Percentiles rank a stretch among this genome's conserved stretches.
These are phyloP conservation scores for Nothocercus julius DNA, from an alignment of 2,113 vertebrate species.

Conservation along the genomic window DNA sequence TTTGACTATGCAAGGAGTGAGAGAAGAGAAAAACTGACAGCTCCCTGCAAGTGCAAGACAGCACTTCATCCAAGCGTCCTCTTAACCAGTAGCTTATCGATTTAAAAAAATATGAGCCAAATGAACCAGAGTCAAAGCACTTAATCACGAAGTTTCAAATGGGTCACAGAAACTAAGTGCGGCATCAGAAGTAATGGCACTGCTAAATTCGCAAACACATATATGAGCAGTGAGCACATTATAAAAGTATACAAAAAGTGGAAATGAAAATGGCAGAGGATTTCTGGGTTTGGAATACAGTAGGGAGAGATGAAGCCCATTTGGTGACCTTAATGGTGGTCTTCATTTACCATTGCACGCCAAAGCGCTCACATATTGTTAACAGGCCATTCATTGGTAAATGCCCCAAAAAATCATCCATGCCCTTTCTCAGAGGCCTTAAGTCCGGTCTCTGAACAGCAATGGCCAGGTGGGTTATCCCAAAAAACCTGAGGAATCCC, in stretches of 20 bases:
- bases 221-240: background rate
- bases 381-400: background rate
- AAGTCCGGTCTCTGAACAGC: background rate
- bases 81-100: background rate
- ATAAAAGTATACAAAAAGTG: background rate
- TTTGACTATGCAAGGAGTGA: background rate
- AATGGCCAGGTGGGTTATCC: accelerated
- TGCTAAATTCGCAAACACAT: background rate
- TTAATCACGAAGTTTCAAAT: background rate
- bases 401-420: background rate
- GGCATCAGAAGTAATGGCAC: background rate
- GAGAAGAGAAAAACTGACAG: background rate
- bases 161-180: background rate
- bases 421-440: background rate
- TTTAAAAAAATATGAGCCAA: background rate
- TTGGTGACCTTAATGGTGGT: background rate
- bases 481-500: background rate
- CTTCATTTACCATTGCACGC: too few relatives aligned
- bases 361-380: background rate
- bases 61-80: background rate
- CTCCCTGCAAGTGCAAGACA: background rate
- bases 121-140: background rate
- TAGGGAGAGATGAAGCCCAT: background rate
- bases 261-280: background rate
- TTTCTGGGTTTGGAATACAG: background rate